A percentile compares a stretch with the other conserved stretches of the same genome.
These are phyloP conservation scores for Hypocryptadius cinnamomeus DNA, from an alignment of 2,113 vertebrate genomes.

Conservation along the genomic window DNA sequence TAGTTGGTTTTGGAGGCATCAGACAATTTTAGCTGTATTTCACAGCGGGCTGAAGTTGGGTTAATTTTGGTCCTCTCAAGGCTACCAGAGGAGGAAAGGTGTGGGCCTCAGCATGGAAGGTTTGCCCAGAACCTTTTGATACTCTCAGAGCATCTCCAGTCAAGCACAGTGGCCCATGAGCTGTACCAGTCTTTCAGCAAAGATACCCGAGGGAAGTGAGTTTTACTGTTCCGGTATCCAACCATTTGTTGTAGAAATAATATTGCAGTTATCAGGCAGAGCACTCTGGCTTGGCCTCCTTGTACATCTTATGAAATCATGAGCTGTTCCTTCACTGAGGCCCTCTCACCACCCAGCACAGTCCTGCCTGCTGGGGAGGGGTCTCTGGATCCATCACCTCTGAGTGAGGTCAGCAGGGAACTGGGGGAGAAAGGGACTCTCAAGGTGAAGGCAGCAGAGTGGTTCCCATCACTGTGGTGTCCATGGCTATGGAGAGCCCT, in stretches of 20 bases:
- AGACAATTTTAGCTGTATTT: slow-evolving; percentile 44
- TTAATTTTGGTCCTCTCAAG: neutral
- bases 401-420: neutral
- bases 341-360: neutral
- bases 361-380: neutral
- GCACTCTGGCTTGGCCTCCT: neutral
- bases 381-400: neutral
- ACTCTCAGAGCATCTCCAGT: neutral
- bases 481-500: neutral
- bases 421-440: neutral
- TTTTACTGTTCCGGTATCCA: neutral
- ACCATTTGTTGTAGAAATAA: neutral
- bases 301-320: neutral
- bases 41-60: neutral
- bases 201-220: neutral
- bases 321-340: neutral
- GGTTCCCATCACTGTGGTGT: no score
- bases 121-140: neutral
- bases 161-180: neutral
- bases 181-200: neutral
- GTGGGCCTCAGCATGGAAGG: neutral
- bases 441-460: neutral
- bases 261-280: neutral
- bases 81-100: neutral
- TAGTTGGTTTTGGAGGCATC: slow-evolving; percentile 21